Evolutionary conservation across 2,797 vertebrate species (phyloP), one percentile per base, ranked within the genome.

Genomic region (Apodemus agrarius): DNA sequence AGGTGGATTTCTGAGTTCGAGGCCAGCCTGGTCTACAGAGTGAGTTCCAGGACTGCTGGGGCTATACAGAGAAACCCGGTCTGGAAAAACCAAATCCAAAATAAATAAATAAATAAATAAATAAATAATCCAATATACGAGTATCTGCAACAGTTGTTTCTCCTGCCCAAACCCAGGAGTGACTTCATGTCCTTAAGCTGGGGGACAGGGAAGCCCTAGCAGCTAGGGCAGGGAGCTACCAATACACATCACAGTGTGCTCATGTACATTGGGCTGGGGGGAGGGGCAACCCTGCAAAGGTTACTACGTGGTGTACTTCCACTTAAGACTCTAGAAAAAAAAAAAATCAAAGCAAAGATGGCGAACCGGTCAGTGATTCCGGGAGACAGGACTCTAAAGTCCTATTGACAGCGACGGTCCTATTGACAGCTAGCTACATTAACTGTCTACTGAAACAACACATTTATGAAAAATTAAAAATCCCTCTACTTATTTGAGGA

Each of bases 301-400:
- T 49, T 49, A 49, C 72, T 67, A 37, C 2, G n/a, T 16, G 37
- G 1, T 61, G 52, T 14, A 63, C 59, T 82, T 67, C 24, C 29
- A 43, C 65, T 95, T 79, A 91, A 21, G 59, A 92, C 65, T 84
- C 65, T 91, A 37, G 34, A 76, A 43, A 43, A 96, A 76, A 43
- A 43, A 96, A 49, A 89, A 37, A 34, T 72, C 78, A 83, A 89
- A 49, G 46, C 65, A 67, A 85, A 88, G 59, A n/a, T 7, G 4
- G 52, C 5, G 40, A 72, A 37, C 16, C 57, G n/a, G 31, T 21
- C 11, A 29, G 24, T 16, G 67, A 43, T n/a, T 69, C 46, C 34
- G 5, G 26, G 8, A 46, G 40, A 40, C 37, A 52, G 29, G 59
- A 26, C 40, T 82, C 78, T 3, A 13, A 13, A 52, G 52, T 63